phyloP scores from a whole-genome alignment of 2,797 vertebrate genomes.

The Erethizon dorsatum region DNA sequence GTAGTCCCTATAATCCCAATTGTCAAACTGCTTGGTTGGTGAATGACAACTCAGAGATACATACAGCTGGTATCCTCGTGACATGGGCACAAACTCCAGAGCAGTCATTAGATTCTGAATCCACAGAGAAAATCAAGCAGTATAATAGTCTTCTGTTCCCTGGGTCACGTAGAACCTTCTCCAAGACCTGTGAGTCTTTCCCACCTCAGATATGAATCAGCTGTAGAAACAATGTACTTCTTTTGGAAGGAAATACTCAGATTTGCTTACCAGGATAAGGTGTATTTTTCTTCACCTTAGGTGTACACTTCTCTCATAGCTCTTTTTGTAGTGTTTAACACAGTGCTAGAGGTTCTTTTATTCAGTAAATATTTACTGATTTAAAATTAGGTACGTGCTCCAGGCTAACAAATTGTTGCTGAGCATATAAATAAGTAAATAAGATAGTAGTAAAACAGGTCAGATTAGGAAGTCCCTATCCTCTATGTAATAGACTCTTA shows the following conservation, averaged over 20 bases:
- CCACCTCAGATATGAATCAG: conserved; percentile 20
- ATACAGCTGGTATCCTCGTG: conserved; percentile 16
- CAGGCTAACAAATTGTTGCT: conserved; percentile 14
- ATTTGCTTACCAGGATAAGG: background rate
- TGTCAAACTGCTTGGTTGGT: conserved; percentile 49
- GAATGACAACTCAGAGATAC: conserved; percentile 19
- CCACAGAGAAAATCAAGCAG: background rate
- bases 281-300: background rate
- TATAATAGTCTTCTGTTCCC: background rate
- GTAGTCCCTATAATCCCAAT: background rate
- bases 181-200: background rate
- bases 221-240: conserved; percentile 28
- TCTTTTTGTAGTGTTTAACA: conserved; percentile 23
- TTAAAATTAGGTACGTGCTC: conserved; percentile 42
- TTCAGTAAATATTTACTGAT: conserved; percentile 53
- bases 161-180: conserved; percentile 2
- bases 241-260: conserved; percentile 48
- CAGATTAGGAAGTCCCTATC: background rate
- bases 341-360: background rate
- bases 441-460: conserved; percentile 18
- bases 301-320: background rate
- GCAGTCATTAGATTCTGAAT: background rate
- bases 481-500: background rate
- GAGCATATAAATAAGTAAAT: conserved; percentile 8
- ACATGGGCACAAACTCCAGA: conserved; percentile 28